Base-by-base conservation (phyloP, 2,888 invertebrate species). In the Drosophila neutralis region DNA sequence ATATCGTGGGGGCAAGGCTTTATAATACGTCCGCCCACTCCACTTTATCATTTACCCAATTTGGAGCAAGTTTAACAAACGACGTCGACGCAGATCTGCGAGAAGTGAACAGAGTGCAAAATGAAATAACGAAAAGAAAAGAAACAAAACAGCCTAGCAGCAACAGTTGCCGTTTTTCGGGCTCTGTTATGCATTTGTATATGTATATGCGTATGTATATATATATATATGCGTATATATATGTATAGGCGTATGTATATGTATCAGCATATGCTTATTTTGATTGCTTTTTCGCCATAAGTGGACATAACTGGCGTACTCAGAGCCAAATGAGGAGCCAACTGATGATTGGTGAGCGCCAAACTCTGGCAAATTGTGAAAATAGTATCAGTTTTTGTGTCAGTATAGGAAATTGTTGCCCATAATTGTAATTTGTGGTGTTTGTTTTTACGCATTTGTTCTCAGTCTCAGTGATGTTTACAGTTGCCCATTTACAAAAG, bases 61-160 rank as follows among this genome's bases (percentile, higher is more conserved):
- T 65, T 75, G 78, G 67, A 75, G 57, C 78, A 81, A 78, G 78
- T 58, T 69, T 80, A 80, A 75, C 67, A 66, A 72, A 73, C 78
- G 78, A 56, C 57, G 29, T 65, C 27, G 36, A 24, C 45, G 11
- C 27, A 54, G 4, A 54, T 38, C 27, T 54, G 24, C 45, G 4
- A 15, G 21, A 45, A 45, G 15, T 24, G 24, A 45, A 24, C 15
- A 8, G 15, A 45, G 15, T 24, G 45, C 15, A 21, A 45, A 45
- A 45, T 29, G 10, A 49, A 49, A 49, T 29, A 42, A 64, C 36
- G 33, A 42, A 53, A 18, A 35, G 0, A 38, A 33, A 59, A 29
- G 13, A 49, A 63, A 33, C 60, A 66, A 45, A 45, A 45, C 15
- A 24, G 8, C 4, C 15, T 8, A 45, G 45, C 49, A 68, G 56